phyloP scores from a whole-genome alignment of 2,888 invertebrate species.

The Augiades crinisus region DNA sequence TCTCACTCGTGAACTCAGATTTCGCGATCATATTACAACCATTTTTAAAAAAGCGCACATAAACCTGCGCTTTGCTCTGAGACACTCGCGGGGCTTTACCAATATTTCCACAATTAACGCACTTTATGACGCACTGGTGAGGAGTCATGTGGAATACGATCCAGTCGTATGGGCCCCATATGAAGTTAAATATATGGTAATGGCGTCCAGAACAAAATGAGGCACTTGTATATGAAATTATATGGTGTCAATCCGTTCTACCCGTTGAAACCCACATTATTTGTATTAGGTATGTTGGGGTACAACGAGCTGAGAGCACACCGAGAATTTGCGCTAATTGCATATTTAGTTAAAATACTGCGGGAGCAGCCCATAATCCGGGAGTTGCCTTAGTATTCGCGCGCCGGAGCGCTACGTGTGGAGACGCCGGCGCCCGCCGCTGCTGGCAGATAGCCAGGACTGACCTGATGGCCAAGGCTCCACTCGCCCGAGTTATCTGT shows the following conservation, averaged over 20 bases:
- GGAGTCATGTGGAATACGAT: not conserved
- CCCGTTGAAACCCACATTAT: conserved; percentile 26
- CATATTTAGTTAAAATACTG: not conserved
- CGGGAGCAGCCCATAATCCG: not conserved
- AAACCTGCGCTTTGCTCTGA: not conserved
- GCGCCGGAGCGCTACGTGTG: conserved; percentile 1
- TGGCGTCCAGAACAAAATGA: no score
- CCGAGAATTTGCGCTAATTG: not conserved
- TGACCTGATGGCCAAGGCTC: not conserved
- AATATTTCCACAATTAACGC: not conserved
- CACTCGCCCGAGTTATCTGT: no score
- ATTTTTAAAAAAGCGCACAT: not conserved
- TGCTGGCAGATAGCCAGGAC: not conserved
- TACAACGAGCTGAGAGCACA: conserved; percentile 20
- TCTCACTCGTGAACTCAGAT: not conserved
- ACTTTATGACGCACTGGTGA: not conserved
- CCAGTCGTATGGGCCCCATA: not conserved
- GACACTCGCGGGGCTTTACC: conserved; percentile 2
- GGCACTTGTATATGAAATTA: conserved; percentile 2
- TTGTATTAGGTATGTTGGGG: conserved; percentile 25
- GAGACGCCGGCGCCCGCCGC: not conserved
- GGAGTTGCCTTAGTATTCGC: not conserved
- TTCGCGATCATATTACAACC: not conserved
- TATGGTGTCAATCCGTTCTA: conserved; percentile 25
- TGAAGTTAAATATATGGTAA: no score